These are phyloP conservation scores for Drosophila neutralis DNA, from an alignment of 2,888 invertebrate genomes.

Conservation along the genomic window DNA sequence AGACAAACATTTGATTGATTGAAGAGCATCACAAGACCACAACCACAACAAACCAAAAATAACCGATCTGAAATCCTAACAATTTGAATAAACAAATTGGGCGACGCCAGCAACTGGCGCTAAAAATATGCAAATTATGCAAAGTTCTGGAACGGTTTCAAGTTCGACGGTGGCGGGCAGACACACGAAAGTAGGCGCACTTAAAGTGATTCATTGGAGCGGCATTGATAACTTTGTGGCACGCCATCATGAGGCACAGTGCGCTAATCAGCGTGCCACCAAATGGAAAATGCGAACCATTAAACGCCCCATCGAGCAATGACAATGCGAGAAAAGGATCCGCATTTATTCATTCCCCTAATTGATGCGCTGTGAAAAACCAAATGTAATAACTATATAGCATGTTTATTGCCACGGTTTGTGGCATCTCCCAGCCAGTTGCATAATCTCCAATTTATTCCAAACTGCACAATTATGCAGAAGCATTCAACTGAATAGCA, in stretches of 20 bases:
- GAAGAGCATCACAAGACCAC: constrained; percentile 55
- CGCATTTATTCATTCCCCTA: constrained; percentile 11
- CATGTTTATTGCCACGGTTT: background rate
- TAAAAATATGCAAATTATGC: constrained; percentile 51
- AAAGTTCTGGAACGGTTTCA: constrained; percentile 28
- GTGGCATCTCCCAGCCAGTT: background rate
- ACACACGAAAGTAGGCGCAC: constrained; percentile 53
- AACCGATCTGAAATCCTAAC: constrained; percentile 59
- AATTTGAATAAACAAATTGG: constrained; percentile 69
- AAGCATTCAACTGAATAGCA: background rate
- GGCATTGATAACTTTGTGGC: constrained; percentile 72
- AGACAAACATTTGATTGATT: constrained; percentile 75
- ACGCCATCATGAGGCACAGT: constrained; percentile 47
- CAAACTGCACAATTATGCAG: background rate
- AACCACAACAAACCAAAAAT: constrained; percentile 9
- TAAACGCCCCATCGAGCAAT: constrained; percentile 42
- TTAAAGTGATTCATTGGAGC: constrained; percentile 70
- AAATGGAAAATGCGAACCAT: constrained; percentile 48
- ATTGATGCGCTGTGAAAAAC: constrained; percentile 19
- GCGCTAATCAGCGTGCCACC: constrained; percentile 45
- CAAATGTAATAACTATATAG: constrained; percentile 10
- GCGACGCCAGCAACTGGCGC: constrained; percentile 15
- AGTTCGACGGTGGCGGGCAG: constrained; percentile 22
- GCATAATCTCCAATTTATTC: constrained; percentile 9
- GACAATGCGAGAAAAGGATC: constrained; percentile 33